A percentile compares a stretch with the other conserved stretches of the same genome.
Evolutionary conservation across 2,888 invertebrate species (phyloP).

Genomic region (Melinopterus prodromus): DNA sequence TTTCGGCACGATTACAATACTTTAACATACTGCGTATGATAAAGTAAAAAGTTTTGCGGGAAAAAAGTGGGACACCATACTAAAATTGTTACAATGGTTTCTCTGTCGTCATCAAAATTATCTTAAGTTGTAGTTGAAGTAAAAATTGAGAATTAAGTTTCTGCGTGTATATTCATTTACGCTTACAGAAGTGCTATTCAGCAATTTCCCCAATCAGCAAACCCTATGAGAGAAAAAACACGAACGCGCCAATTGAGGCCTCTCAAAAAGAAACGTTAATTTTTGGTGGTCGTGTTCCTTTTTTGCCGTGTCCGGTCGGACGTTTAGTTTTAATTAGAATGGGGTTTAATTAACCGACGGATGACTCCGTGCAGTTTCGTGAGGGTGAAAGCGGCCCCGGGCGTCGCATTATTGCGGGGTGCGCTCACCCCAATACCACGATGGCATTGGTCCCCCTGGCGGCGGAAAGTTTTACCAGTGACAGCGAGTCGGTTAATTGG

Average conservation of each 20-base stretch:
- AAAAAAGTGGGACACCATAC: too few species aligned
- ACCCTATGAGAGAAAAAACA: background rate
- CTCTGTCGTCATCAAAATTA: too few species aligned
- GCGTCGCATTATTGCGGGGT: slow-evolving; percentile 5
- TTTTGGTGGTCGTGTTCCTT: slow-evolving; percentile 14
- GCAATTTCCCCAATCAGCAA: background rate
- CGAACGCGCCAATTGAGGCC: slow-evolving; percentile 6
- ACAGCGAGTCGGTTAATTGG: slow-evolving; percentile 52
- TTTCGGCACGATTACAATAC: too few species aligned
- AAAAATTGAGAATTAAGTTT: too few species aligned
- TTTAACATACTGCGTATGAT: too few species aligned
- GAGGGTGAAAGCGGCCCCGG: slow-evolving; percentile 8
- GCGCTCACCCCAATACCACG: slow-evolving; percentile 12
- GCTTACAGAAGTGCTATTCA: background rate
- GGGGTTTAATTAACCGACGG: slow-evolving; percentile 23
- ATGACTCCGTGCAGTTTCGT: slow-evolving; percentile 14
- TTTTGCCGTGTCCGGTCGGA: background rate
- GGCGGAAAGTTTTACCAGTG: slow-evolving; percentile 24
- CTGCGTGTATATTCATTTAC: too few species aligned
- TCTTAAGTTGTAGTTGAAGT: too few species aligned
- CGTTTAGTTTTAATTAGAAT: slow-evolving; percentile 23
- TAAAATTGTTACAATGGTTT: too few species aligned
- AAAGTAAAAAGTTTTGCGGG: too few species aligned
- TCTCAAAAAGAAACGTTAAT: slow-evolving; percentile 17
- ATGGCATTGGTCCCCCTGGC: background rate